Base-by-base conservation (phyloP, 2,888 invertebrate genomes). In the Chaitophorus viminalis region DNA sequence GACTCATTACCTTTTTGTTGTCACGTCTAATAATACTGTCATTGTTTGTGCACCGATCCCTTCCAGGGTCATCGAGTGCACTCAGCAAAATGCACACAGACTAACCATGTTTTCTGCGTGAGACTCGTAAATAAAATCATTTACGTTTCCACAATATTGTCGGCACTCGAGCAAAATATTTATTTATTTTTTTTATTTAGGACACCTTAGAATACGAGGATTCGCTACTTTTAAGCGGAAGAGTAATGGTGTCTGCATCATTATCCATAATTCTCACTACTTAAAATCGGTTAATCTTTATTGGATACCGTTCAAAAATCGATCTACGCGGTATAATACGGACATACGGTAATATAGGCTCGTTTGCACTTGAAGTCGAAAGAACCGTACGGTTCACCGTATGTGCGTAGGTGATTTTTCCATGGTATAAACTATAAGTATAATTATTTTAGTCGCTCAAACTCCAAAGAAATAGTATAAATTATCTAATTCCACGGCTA, bases 1-100 rank as follows among this genome's bases (percentile, higher is more conserved):
- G 78, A 79, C 78, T 70, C 78, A 36, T 79, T 79, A 79, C 60
- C 78, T 60, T 68, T 79, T 65, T 65, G 79, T 65, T 65, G 65
- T 79, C 79, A 29, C 36, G 18, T 65, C 29, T 39, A 68, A 79
- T 79, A 68, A 79, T 79, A 65, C 65, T 18, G 79, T 65, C 65
- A 68, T 79, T 79, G 79, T 79, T 65, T 79, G 33, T 31, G 14
- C 77, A 54, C 54, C 31, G 33, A 29, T 70, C 70, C 70, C 70
- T 70, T 29, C 29, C 68, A 29, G 70, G 29, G 70, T 29, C 70
- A 70, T 70, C 70, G 70, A 17, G 70, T 70, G 70, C 68, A 29
- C 68, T 68, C 29, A 68, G 29, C 68, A 68, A 70, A 29, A 29
- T 31, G 70, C 31, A 70, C 70, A 29, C 29, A 17, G 70, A 70